Evolutionary conservation across 2,797 vertebrate species (phyloP).

Genomic region (Pseudopleuronectes americanus): DNA sequence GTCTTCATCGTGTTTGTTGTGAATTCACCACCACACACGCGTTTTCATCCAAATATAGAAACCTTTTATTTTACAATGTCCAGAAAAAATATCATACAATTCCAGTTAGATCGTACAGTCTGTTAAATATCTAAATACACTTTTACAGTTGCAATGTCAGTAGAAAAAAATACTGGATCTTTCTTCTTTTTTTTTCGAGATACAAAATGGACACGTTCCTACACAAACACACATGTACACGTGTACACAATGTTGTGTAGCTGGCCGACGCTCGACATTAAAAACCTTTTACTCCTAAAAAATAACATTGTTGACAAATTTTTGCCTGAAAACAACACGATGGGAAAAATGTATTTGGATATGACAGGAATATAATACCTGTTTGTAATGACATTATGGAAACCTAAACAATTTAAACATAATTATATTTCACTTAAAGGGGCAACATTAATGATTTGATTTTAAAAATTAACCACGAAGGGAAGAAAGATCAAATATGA

Average conservation of each 20-base stretch:
- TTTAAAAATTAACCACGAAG: no score
- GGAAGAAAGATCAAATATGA: background rate
- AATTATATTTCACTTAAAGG: no score
- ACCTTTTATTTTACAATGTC: conserved; percentile 80
- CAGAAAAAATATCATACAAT: conserved; percentile 84
- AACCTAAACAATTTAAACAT: no score
- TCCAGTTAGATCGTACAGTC: conserved; percentile 78
- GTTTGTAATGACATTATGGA: background rate
- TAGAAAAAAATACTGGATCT: conserved; percentile 80
- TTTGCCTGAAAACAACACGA: no score
- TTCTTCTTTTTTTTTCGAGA: conserved; percentile 50
- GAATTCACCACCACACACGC: background rate
- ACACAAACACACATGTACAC: conserved; percentile 45
- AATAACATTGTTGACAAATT: conserved; percentile 15
- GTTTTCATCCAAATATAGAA: conserved; percentile 83
- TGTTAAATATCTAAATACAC: conserved; percentile 85
- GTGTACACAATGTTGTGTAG: conserved; percentile 43
- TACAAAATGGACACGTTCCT: conserved; percentile 77
- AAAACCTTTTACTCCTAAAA: conserved; percentile 56
- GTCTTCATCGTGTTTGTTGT: background rate
- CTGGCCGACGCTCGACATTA: conserved; percentile 40
- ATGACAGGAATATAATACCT: background rate
- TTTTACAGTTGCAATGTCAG: conserved; percentile 76
- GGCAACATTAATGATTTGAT: no score
- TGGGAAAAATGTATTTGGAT: background rate